Base-by-base conservation (phyloP, 1,140 invertebrate genomes). In the Heliconius melpomene region DNA sequence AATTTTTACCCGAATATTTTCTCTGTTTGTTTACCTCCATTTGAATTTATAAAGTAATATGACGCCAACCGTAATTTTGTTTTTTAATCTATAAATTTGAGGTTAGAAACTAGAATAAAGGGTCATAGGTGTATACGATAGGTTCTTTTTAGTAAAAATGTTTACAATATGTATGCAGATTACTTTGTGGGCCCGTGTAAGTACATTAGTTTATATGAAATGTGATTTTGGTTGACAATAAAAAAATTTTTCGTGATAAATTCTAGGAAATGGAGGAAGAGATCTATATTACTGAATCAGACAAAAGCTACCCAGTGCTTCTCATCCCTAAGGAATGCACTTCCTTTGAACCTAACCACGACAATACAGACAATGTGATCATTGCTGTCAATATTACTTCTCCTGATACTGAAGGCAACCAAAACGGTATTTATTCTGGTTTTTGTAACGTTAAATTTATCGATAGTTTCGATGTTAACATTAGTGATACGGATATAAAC, bases 391-490 rank as follows among this genome's bases (percentile, higher is more conserved):
- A 90, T 36, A 93, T 93, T 70, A 86, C 88, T 6, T 89, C 91
- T 2, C 78, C 81, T 0, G 89, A 93, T 76, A 88, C 84, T 1
- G 87, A 93, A 71, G 90, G 90, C 8, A 90, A 91, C 16, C 80
- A 86, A 13, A 88, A 80, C 23, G 85, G 83, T 38, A 88, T 94
- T 72, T 94, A 93, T 78, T 79, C 80, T 11, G 91, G 93, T 2
- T 89, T 90, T 52, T 93, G 90, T 29, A 91, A 91, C 26, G 84
- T 94, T 0, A 93, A 92, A 77, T 72, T 94, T 2, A 81, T 92
- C 60, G 90, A 93, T 36, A 86, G 77, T 50, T 86, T 87, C 81
- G 87, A 92, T 77, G 84, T 90, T 0, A 87, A 87, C 74, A 77
- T 81, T 0, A 75, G 81, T 18, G 74, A 82, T 38, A 79, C 74